Base-by-base conservation (phyloP, 2,888 invertebrate genomes). In the Ophioninae sp. region DNA sequence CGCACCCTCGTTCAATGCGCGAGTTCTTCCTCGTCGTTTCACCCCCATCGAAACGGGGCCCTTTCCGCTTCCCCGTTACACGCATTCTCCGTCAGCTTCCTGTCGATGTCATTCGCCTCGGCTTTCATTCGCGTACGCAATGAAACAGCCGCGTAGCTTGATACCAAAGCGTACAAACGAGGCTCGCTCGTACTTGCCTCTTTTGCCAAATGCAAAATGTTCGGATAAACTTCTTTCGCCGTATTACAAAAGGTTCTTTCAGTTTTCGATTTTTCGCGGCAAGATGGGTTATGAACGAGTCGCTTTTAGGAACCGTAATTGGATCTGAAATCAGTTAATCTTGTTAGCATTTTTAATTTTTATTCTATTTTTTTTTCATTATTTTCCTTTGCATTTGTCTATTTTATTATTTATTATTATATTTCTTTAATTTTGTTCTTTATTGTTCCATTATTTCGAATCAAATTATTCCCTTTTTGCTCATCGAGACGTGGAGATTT, bases 21-120 rank as follows among this genome's bases (percentile, higher is more conserved):
- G 23, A 39, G n/a, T 68, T 73, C 73, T 83, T 77, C 74, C 77
- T 61, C 69, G 81, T 61, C 69, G 64, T 65, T 81, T 77, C 83
- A 83, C 69, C 83, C 80, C 81, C 81, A 84, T 81, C 81, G 78
- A 81, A 72, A 78, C 81, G 58, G 67, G 79, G 71, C 74, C 78
- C 84, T 79, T 81, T 84, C 79, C 79, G 71, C 78, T 84, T 79
- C 23, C 78, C 67, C 51, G 77, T 64, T 72, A 78, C 59, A 75
- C 44, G 63, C 13, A 41, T 13, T 30, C 77, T 23, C 10, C 59
- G 39, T 10, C 78, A 81, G 77, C 65, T 80, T 81, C 80, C 80
- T 78, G 77, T 65, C 69, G 56, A 59, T 59, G 56, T 51, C 71
- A 17, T 67, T 72, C 58, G 69, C 59, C 37, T 63, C 61, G 44